phyloP scores from a whole-genome alignment of 2,888 invertebrate genomes.

The Netelia melanura region DNA sequence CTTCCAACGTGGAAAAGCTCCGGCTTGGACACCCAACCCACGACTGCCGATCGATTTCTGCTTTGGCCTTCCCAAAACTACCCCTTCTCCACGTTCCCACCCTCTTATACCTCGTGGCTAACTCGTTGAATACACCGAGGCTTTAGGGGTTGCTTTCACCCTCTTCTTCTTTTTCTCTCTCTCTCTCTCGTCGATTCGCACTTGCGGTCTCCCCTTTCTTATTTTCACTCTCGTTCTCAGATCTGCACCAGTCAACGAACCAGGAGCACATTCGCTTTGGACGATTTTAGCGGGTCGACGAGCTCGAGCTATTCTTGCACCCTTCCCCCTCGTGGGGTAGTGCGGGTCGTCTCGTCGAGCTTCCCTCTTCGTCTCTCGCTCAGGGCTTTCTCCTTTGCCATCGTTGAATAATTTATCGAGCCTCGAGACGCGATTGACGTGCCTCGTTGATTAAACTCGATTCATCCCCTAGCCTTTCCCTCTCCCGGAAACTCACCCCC shows the following conservation, averaged over 20 bases:
- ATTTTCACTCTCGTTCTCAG: conserved; percentile 6
- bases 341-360: not conserved
- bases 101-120: conserved; percentile 54
- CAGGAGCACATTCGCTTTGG: conserved; percentile 43
- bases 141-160: conserved; percentile 32
- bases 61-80: conserved; percentile 31
- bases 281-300: conserved; percentile 49
- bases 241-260: conserved; percentile 55
- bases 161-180: not conserved
- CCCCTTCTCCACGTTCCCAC: conserved; percentile 18
- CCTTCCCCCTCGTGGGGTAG: not conserved
- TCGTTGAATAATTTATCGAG: conserved; percentile 68
- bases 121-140: conserved; percentile 67
- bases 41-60: conserved; percentile 68
- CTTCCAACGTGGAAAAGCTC: conserved; percentile 53
- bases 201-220: conserved; percentile 46
- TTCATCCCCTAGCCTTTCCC: conserved; percentile 57
- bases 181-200: conserved; percentile 26
- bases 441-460: conserved; percentile 67
- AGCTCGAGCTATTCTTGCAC: conserved; percentile 48
- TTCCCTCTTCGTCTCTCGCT: conserved; percentile 36
- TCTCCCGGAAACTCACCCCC: conserved; percentile 21
- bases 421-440: conserved; percentile 61
- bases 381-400: conserved; percentile 35
- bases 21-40: conserved; percentile 55